Evolutionary conservation across 2,888 invertebrate species (phyloP), one percentile per base, ranked within the genome.

Genomic region (Xylocampa areola): DNA sequence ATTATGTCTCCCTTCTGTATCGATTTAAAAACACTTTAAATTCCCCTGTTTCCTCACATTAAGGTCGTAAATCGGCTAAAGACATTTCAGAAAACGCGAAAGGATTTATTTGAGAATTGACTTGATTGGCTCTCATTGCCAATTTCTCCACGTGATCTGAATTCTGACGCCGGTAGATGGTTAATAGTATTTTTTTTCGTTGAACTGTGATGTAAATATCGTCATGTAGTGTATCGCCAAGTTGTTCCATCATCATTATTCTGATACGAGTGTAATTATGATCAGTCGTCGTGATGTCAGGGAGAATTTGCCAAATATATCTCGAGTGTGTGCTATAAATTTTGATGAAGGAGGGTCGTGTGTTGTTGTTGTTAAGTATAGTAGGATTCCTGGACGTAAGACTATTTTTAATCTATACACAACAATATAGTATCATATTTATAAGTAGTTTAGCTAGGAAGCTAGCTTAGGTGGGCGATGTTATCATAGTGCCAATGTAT

Each of bases 271-370:
- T 57, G 41, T 61, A 58, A 68, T 65, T 53, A 49, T 43, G 43
- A 41, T n/a, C 23, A 27, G 39, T 30, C 25, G 23, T 27, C 11
- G 13, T 44, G 23, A 58, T 59, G 39, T 72, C 70, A 60, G 67
- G 54, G 58, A 53, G 53, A 53, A 23, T 67, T 37, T 57, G 73
- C 73, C 74, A 73, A 64, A 65, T 72, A 50, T 41, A 69, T 58
- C 27, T 37, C 14, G 10, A 17, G 23, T 30, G 43, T 10, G 37
- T 13, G 11, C 13, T 36, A 17, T 68, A 44, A 49, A 45, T 53
- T 45, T 60, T 68, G 37, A 36, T 8, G 14, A n/a, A 6, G 33
- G 19, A 19, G 7, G 0, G 27, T 48, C 39, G 41, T 37, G 4
- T 62, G 37, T 35, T 52, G 17, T 59, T 45, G 41, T 27, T 39